A percentile compares a stretch with the other conserved stretches of the same genome.
phyloP scores from a whole-genome alignment of 2,113 vertebrate genomes.

The Amphiprion percula region DNA sequence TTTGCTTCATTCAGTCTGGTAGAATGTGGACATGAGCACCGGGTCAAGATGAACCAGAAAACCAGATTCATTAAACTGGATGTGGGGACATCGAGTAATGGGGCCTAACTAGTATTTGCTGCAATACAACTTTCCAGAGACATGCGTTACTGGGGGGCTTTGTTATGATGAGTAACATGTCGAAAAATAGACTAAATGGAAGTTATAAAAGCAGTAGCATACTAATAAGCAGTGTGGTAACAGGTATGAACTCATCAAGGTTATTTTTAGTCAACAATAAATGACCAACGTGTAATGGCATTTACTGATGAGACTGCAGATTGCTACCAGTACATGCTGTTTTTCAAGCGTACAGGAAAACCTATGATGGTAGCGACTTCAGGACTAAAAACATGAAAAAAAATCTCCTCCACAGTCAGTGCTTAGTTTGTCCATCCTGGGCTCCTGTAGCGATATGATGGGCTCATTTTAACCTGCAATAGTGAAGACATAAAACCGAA shows the following conservation, averaged over 20 bases:
- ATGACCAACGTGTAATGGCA: too few species aligned
- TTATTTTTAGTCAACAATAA: too few species aligned
- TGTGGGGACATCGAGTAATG: conserved; percentile 48
- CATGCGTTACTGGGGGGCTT: conserved; percentile 21
- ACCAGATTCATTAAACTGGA: conserved; percentile 47
- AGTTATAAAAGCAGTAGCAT: neutral
- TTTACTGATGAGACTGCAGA: too few species aligned
- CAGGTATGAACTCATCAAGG: neutral
- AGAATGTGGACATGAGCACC: neutral
- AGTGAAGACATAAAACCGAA: too few species aligned
- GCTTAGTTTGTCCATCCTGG: too few species aligned
- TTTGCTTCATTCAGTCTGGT: conserved; percentile 20
- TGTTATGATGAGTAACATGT: conserved; percentile 3
- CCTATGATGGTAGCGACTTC: too few species aligned
- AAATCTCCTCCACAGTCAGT: too few species aligned
- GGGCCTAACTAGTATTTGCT: conserved; percentile 9
- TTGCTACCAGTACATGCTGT: too few species aligned
- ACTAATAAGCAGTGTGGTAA: neutral
- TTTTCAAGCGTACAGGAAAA: too few species aligned
- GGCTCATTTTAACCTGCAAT: too few species aligned
- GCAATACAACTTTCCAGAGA: conserved; percentile 38
- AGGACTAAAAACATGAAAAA: too few species aligned
- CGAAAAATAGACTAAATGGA: conserved; percentile 14
- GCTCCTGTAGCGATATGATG: too few species aligned
- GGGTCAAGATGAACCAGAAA: conserved; percentile 41